These are phyloP conservation scores for Mionectes macconnelli DNA, from an alignment of 2,113 vertebrate species.

Conservation along the genomic window DNA sequence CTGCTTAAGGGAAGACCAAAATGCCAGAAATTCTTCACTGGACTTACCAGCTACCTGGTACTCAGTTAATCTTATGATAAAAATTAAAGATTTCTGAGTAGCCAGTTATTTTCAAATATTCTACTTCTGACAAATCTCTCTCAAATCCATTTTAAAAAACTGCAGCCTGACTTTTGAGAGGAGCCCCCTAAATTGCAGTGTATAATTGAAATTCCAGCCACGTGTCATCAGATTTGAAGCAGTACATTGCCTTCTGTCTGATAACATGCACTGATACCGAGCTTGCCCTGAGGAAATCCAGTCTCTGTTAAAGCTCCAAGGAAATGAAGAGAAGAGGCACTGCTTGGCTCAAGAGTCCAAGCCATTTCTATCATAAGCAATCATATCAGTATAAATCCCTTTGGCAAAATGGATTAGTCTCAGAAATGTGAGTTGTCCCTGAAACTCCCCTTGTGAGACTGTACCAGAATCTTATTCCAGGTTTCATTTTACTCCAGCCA, in stretches of 20 bases:
- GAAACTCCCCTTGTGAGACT: not conserved
- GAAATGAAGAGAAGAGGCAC: not conserved
- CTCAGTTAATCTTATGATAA: not conserved
- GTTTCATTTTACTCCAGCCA: not conserved
- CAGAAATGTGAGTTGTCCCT: not conserved
- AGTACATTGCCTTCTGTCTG: not conserved
- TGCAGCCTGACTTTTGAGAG: not conserved
- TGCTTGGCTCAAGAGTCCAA: not conserved
- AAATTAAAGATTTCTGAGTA: not conserved
- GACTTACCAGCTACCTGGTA: not conserved
- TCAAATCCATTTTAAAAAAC: not conserved
- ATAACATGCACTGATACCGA: not conserved
- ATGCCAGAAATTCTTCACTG: not conserved
- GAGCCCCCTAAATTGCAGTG: not conserved
- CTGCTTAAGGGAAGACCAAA: not conserved
- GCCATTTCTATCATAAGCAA: not conserved
- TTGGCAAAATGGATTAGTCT: not conserved
- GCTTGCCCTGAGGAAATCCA: conserved; percentile 21
- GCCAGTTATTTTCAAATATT: not conserved
- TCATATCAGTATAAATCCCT: not conserved
- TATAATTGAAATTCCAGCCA: conserved; percentile 1
- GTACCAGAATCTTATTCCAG: not conserved
- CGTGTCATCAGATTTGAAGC: not conserved
- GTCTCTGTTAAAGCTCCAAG: not conserved
- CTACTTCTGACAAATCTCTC: not conserved